Conservation (phyloP, 2,113 vertebrate species). For the Columbina picui region DNA sequence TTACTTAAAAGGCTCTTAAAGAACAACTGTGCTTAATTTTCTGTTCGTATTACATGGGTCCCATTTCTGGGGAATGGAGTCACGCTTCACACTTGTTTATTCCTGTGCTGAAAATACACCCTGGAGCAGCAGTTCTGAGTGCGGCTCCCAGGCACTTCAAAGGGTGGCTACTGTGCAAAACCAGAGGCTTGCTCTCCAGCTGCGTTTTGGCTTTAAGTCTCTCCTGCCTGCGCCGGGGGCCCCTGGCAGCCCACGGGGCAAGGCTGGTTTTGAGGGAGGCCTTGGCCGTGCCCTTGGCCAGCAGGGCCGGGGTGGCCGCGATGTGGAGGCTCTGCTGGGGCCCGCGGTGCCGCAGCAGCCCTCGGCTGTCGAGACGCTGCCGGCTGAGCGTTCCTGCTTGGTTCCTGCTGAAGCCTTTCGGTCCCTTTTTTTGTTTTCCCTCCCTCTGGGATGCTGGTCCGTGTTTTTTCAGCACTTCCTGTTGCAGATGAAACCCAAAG, state of each 20-base stretch:
- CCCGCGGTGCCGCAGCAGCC: not conserved
- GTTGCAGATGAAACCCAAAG: conserved; percentile 79
- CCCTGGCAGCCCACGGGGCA: not conserved
- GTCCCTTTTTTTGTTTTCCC: not conserved
- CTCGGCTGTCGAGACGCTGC: not conserved
- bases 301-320: accelerated
- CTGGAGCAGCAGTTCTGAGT: conserved; percentile 51
- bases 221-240: not conserved
- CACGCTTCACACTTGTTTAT: conserved; percentile 62
- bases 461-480: conserved; percentile 72
- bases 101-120: conserved; percentile 62
- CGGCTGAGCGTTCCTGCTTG: not conserved
- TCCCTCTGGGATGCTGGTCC: conserved; percentile 56
- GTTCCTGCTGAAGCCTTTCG: conserved; percentile 44
- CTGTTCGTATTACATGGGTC: conserved; percentile 62
- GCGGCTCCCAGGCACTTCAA: not conserved
- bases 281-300: accelerated
- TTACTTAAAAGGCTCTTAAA: conserved; percentile 79
- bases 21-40: conserved; percentile 77
- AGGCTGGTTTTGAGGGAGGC: accelerated
- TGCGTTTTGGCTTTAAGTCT: conserved; percentile 10
- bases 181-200: not conserved
- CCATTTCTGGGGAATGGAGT: conserved; percentile 54
- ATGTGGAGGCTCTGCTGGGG: not conserved
- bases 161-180: conserved; percentile 17